These are phyloP conservation scores for Sussaba pulchella DNA, from an alignment of 2,888 invertebrate species.

Conservation along the genomic window DNA sequence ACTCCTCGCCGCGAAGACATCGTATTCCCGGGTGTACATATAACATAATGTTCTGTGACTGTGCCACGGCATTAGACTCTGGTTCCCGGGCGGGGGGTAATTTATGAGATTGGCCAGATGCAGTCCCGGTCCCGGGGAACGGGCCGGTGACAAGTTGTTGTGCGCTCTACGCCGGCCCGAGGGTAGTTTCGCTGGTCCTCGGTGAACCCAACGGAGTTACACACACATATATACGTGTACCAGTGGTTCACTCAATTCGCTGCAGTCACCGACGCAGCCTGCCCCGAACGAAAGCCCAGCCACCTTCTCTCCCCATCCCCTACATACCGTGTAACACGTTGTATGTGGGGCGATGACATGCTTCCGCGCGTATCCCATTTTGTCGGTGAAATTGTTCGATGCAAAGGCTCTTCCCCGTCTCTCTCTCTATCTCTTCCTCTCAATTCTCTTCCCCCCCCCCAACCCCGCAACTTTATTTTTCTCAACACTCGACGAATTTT, in stretches of 20 bases:
- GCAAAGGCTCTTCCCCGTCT: slow-evolving; percentile 67
- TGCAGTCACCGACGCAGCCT: background rate
- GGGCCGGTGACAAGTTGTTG: slow-evolving; percentile 69
- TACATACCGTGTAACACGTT: slow-evolving; percentile 53
- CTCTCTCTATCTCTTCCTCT: slow-evolving; percentile 48
- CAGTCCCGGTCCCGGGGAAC: slow-evolving; percentile 54
- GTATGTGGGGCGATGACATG: slow-evolving; percentile 40
- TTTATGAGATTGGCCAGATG: slow-evolving; percentile 76
- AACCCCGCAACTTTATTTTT: background rate
- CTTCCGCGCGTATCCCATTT: slow-evolving; percentile 70
- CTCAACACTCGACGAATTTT: slow-evolving; percentile 30
- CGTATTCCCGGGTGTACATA: slow-evolving; percentile 59
- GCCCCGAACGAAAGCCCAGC: background rate
- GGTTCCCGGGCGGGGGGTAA: slow-evolving; percentile 69
- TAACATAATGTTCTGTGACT: slow-evolving; percentile 34
- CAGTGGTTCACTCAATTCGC: slow-evolving; percentile 46
- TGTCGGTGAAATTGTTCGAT: slow-evolving; percentile 77
- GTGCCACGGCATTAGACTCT: slow-evolving; percentile 50
- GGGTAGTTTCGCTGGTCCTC: slow-evolving; percentile 40
- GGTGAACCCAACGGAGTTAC: background rate
- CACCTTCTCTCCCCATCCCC: slow-evolving; percentile 14
- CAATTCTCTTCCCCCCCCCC: slow-evolving; percentile 14
- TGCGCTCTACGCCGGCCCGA: slow-evolving; percentile 20
- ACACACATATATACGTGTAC: background rate
- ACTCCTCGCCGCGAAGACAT: slow-evolving; percentile 65